Base-by-base conservation (phyloP, 2,888 invertebrate genomes). In the Drosophila neonasuta region DNA sequence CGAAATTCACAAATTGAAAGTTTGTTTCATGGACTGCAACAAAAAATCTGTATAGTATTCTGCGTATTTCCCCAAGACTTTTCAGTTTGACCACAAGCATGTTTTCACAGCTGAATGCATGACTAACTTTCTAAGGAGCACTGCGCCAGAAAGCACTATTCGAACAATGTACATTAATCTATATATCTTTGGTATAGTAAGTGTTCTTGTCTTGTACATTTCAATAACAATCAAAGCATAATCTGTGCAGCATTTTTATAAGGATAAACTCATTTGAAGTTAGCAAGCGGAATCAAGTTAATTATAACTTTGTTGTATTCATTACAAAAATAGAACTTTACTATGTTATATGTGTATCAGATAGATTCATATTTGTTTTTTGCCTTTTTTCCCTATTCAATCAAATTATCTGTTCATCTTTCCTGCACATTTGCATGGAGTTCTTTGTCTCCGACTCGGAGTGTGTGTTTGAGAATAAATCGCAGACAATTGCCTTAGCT, bases 401-500 rank as follows among this genome's bases (percentile, higher is more conserved):
- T 71, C 41, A 48, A 60, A 60, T 77, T 76, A 73, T 73, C 73
- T 76, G 77, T 48, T 54, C 77, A 73, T 72, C 73, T 72, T 62
- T 54, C n/a, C 42, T 58, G 74, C 56, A 74, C 20, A 56, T 51
- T 68, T 74, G 55, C 60, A 41, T 60, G 56, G 52, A 59, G 36
- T 51, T 52, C 39, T 51, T 45, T 62, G 48, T 63, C 24, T 52
- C 2, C 39, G 41, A 30, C 54, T 17, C 32, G 29, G 15, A 17
- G 11, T 54, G 10, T 34, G 55, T 17, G 24, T 55, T 46, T 52
- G 34, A 50, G 57, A 54, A 55, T 45, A 55, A 54, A 61, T 54
- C 68, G n/a, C 44, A 50, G 62, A 68, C 74, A 74, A 70, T 70
- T 72, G 72, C 69, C 62, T 74, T 56, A 63, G 34, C 11, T 34